Percentiles rank a stretch among this genome's conserved stretches.
These are phyloP conservation scores for Gambusia affinis DNA, from an alignment of 2,113 vertebrate species.

Conservation along the genomic window DNA sequence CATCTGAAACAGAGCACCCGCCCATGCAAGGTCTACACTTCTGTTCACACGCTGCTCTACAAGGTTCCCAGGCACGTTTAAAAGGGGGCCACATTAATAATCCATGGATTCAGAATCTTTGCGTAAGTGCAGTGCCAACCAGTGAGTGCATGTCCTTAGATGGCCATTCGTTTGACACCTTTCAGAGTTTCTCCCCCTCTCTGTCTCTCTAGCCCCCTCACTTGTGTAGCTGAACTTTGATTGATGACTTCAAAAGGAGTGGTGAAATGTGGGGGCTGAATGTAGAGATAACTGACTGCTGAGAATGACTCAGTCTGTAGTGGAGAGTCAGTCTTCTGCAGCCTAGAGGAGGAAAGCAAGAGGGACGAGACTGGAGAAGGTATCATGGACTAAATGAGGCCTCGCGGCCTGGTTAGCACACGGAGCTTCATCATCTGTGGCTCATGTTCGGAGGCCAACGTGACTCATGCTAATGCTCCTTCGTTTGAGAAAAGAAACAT, in stretches of 20 bases:
- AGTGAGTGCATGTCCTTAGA: slow-evolving; percentile 49
- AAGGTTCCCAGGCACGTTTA: slow-evolving; percentile 58
- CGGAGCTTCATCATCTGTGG: slow-evolving; percentile 56
- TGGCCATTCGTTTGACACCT: slow-evolving; percentile 67
- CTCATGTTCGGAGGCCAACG: slow-evolving; percentile 57
- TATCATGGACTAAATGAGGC: slow-evolving; percentile 61
- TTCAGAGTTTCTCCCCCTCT: slow-evolving; percentile 31
- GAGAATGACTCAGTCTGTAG: slow-evolving; percentile 73
- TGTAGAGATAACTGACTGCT: slow-evolving; percentile 76
- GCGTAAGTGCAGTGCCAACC: slow-evolving; percentile 49
- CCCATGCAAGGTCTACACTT: slow-evolving; percentile 45
- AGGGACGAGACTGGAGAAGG: slow-evolving; percentile 44
- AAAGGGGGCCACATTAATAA: slow-evolving; percentile 69
- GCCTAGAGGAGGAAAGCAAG: slow-evolving; percentile 57
- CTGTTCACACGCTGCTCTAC: slow-evolving; percentile 41
- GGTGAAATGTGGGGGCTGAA: slow-evolving; percentile 71
- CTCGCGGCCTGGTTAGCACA: slow-evolving; percentile 48
- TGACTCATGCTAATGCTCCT: slow-evolving; percentile 51
- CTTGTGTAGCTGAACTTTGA: slow-evolving; percentile 61
- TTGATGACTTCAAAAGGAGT: slow-evolving; percentile 73
- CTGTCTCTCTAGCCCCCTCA: slow-evolving; percentile 9
- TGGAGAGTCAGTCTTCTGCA: slow-evolving; percentile 62
- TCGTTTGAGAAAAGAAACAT: slow-evolving; percentile 58
- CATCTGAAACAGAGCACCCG: slow-evolving; percentile 34
- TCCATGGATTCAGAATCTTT: slow-evolving; percentile 50